Evolutionary conservation across 2,888 invertebrate genomes (phyloP).

Genomic region (Rhagium mordax): DNA sequence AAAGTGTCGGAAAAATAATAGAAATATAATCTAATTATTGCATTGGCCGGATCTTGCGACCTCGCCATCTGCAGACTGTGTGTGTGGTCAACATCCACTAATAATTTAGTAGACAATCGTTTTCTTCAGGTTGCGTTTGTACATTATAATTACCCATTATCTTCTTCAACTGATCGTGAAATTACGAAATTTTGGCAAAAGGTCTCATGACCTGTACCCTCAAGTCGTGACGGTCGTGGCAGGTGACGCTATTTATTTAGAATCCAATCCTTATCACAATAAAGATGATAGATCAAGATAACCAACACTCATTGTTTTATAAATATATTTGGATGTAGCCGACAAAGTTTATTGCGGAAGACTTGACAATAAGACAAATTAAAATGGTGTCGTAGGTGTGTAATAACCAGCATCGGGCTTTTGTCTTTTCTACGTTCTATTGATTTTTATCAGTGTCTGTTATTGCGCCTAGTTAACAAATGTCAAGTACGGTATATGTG

Average conservation of each 20-base stretch:
- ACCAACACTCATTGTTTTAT: constrained; percentile 13
- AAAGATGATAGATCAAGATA: constrained; percentile 16
- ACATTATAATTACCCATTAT: constrained; percentile 14
- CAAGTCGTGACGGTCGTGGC: constrained; percentile 14
- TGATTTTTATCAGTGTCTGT: constrained; percentile 4
- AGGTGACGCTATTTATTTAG: not conserved
- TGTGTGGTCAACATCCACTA: constrained; percentile 14
- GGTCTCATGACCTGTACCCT: constrained; percentile 5
- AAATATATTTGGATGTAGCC: not conserved
- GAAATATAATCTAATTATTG: no score
- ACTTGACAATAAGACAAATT: constrained; percentile 4
- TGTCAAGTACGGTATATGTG: not conserved
- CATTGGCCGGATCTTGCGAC: no score
- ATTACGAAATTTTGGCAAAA: constrained; percentile 23
- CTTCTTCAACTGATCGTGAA: constrained; percentile 22
- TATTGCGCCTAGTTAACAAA: not conserved
- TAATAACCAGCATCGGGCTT: constrained; percentile 9
- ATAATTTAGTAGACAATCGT: constrained; percentile 10
- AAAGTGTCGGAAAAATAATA: no score
- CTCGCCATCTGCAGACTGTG: not conserved
- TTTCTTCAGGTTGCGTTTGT: constrained; percentile 7
- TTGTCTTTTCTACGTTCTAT: not conserved
- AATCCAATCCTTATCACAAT: constrained; percentile 16
- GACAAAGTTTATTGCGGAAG: not conserved
- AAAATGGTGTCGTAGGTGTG: constrained; percentile 22